Evolutionary conservation across 2,113 vertebrate species (phyloP).

Genomic region (Hiodon alosoides): DNA sequence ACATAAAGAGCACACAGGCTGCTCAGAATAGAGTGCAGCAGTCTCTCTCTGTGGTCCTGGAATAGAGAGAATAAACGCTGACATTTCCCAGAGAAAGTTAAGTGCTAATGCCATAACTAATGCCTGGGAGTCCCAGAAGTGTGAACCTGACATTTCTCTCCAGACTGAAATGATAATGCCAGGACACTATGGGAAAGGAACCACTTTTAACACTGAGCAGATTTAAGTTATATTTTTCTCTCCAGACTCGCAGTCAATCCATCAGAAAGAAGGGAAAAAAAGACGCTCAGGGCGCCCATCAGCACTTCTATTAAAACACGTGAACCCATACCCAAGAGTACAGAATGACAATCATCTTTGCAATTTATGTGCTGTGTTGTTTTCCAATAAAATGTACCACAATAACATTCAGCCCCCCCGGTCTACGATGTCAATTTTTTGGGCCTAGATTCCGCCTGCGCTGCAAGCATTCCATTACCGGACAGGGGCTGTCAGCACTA

Average conservation of each 20-base stretch:
- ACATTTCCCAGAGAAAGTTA: conserved; percentile 40
- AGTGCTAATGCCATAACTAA: conserved; percentile 29
- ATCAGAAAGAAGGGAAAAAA: background rate
- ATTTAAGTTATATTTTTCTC: background rate
- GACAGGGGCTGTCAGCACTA: background rate
- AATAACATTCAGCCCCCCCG: conserved; percentile 13
- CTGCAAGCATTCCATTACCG: background rate
- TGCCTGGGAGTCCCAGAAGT: conserved; percentile 13
- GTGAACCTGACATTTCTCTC: conserved; percentile 46
- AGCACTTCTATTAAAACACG: background rate
- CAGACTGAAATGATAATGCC: background rate
- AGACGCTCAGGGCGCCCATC: background rate
- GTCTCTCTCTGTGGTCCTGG: conserved; percentile 32
- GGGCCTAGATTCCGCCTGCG: background rate
- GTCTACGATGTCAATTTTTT: background rate
- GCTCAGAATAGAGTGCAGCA: conserved; percentile 41
- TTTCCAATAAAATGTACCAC: conserved; percentile 34
- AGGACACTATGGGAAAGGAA: background rate
- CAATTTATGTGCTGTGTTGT: conserved; percentile 25
- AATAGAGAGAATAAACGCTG: conserved; percentile 44
- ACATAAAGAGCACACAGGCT: background rate
- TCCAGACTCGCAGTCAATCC: too few species aligned
- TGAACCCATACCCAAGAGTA: background rate
- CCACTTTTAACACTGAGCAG: background rate
- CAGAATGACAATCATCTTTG: conserved; percentile 13